Base-by-base conservation (phyloP, 2,113 vertebrate genomes). In the Ornithorhynchus anatinus region DNA sequence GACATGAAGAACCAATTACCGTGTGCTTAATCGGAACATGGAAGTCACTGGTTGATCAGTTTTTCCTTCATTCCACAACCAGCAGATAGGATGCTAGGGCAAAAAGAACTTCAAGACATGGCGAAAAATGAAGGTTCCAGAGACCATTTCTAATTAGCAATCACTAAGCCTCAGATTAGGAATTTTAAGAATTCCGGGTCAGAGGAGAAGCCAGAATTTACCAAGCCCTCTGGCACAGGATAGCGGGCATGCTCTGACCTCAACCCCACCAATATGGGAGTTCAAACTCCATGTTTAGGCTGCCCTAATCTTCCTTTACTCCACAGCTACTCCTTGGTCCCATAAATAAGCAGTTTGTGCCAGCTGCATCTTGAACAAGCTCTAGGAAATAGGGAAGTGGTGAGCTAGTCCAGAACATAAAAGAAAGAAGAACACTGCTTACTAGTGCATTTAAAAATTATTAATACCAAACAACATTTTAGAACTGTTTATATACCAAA, bases 91-190 rank as follows among this genome's bases (percentile, higher is more conserved):
- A 20, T 33, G 15, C 59, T 14, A 5, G 8, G 65, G 10, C 6
- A 65, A 38, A n/a, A 10, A 10, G 13, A 14, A 14, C 19, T 10
- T 1, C 3, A 22, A 22, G 11, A 9, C n/a, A 22, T 5, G n/a
- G 11, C 14, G 3, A 11, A 31, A n/a, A 19, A 53, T 54, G n/a
- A 11, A 67, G 53, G 60, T 68, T 60, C 48, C 64, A 60, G 39
- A 67, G 29, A 66, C 52, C 42, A 79, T 35, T 52, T 72, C 59
- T 33, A 72, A 62, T 75, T 69, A 66, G 77, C 59, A 77, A 66
- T 60, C 84, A 82, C 67, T 69, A 66, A 80, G 48, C 37, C 52
- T 59, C 32, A 39, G 56, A 37, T 72, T 37, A 59, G 62, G 66
- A 77, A 75, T 58, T 62, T 25, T 63, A 84, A 72, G 52, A 52